Conservation (phyloP, 2,888 invertebrate genomes). For the Pristionchus fissidentatus region DNA sequence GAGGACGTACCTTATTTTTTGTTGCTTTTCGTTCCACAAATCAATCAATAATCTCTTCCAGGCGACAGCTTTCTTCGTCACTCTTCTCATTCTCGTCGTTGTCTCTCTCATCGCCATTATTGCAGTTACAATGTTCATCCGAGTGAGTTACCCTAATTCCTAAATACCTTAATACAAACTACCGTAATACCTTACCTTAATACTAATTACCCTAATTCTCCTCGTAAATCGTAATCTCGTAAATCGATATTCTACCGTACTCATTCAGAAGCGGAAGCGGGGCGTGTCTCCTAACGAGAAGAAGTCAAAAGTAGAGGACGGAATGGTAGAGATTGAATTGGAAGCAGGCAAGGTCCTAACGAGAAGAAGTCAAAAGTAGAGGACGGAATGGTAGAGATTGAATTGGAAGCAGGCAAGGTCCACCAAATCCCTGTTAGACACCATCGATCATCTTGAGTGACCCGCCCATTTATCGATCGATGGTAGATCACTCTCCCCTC, state of each 20-base stretch:
- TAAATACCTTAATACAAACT: too few relatives aligned
- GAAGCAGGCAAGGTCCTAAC: constrained; percentile 28
- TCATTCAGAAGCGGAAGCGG: constrained; percentile 50
- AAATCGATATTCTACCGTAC: neutral
- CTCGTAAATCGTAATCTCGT: too few relatives aligned
- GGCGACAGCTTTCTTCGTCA: constrained; percentile 53
- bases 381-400: constrained; percentile 69
- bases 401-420: constrained; percentile 52
- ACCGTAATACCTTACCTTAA: too few relatives aligned
- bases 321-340: constrained; percentile 68
- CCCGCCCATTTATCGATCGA: neutral
- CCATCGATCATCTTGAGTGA: neutral
- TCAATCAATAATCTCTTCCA: neutral
- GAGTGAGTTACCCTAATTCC: constrained; percentile 50
- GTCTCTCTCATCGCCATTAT: constrained; percentile 59
- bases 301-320: constrained; percentile 59
- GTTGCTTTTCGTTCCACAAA: neutral
- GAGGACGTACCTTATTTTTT: too few relatives aligned
- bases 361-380: constrained; percentile 54
- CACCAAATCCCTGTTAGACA: too few relatives aligned
- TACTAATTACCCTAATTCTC: too few relatives aligned
- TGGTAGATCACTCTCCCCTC: neutral
- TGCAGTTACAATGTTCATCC: constrained; percentile 60
- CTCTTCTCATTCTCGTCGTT: constrained; percentile 57
- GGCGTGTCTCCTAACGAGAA: constrained; percentile 48